phyloP scores from a whole-genome alignment of 2,888 invertebrate species.

The Ashinkailepas kermadecensis region DNA sequence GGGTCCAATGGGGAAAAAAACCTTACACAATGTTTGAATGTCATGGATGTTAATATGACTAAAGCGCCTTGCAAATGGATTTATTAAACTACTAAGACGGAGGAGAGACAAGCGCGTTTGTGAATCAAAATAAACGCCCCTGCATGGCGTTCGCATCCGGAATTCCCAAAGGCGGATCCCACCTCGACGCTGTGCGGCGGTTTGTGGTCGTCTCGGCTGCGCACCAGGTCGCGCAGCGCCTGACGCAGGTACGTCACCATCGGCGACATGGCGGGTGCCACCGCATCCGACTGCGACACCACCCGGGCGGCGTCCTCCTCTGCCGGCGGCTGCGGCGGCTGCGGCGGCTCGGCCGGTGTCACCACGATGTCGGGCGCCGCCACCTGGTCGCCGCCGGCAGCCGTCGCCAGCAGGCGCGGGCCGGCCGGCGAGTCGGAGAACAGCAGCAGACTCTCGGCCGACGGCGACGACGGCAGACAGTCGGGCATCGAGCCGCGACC shows the following conservation, averaged over 20 bases:
- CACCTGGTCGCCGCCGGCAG: background rate
- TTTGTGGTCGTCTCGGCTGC: background rate
- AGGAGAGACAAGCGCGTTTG: too few species aligned
- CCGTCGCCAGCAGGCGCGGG: background rate
- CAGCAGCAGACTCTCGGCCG: background rate
- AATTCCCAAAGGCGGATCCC: background rate
- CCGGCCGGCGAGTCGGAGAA: conserved; percentile 1
- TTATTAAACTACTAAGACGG: too few species aligned
- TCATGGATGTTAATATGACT: too few species aligned
- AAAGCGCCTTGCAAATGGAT: too few species aligned
- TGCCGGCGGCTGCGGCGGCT: background rate
- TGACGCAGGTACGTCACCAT: background rate
- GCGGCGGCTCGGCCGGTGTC: background rate
- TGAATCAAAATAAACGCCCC: too few species aligned
- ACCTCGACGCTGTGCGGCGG: conserved; percentile 1
- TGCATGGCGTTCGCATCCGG: background rate
- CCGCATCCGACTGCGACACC: background rate
- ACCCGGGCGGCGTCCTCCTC: background rate
- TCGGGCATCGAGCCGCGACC: background rate
- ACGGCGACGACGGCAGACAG: background rate
- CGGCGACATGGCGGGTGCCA: background rate
- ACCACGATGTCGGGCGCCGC: background rate
- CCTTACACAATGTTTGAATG: too few species aligned
- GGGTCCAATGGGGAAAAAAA: too few species aligned
- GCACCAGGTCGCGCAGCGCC: background rate